Evolutionary conservation across 2,113 vertebrate genomes (phyloP), one percentile per base, ranked within the genome.

Genomic region (Noctilio leporinus): DNA sequence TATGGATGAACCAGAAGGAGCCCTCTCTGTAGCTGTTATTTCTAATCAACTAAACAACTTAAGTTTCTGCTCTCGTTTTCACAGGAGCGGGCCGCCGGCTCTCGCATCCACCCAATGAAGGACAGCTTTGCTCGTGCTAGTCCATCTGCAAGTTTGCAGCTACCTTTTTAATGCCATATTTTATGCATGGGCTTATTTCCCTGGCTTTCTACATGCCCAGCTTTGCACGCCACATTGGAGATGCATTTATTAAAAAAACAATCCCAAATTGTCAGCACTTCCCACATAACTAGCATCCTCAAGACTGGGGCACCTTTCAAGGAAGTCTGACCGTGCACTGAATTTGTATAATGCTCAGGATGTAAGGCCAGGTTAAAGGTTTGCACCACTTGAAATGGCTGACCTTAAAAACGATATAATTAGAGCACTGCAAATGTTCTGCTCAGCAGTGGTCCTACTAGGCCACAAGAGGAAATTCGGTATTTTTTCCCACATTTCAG

Each of bases 1-100:
- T 53, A 97, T 97, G 64, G 75, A 97, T 90, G 96, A 92, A 0
- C 17, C 78, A 97, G 95, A 97, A 77, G 94, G 96, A 96, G 77
- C 14, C 10, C 85, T 77, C 0, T 16, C 94, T 59, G n/a, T 20
- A 53, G 20, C 93, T 94, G 70, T 59, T 94, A 67, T 96, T 97
- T 95, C 72, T 49, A 82, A 96, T 95, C 73, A 94, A 86, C 80
- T 76, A 51, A 69, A 65, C 92, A 86, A 93, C 86, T 82, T 64
- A 57, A 86, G 93, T 92, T 90, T 93, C 96, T 95, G 43, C 43
- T 40, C 72, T 89, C 69, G 24, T 72, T 75, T 89, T 55, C 62
- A 43, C 45, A 86, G 67, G 28, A 51, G 55, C 91, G 38, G 94
- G 28, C 28, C 0, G 14, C 45, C 81, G 62, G 38, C 38, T n/a